Base-by-base conservation (phyloP, 2,888 invertebrate genomes). In the Amphipoea lucens region DNA sequence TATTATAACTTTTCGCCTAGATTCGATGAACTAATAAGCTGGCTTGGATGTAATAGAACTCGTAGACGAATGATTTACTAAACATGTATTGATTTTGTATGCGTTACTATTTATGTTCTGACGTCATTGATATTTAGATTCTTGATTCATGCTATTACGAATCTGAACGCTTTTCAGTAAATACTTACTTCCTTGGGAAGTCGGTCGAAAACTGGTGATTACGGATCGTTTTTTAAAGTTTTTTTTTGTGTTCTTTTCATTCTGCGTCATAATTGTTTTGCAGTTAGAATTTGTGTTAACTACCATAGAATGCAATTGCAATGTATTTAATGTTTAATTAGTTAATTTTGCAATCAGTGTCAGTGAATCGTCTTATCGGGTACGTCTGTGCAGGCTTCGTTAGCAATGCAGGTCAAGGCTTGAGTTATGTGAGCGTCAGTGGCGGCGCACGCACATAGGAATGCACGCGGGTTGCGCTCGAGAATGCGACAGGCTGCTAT, bases 351-450 rank as follows among this genome's bases (percentile, higher is more conserved):
- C 85, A 83, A 90, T 88, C 82, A 78, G 88, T 91, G 88, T 88
- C 82, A 90, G 91, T 88, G 84, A 88, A 90, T 90, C 84, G 90
- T 90, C 83, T 91, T 92, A 92, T 92, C 90, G 88, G 88, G 89
- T 91, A 87, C 90, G 88, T 90, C 90, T 90, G 91, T 90, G 91
- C 90, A 92, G 91, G 93, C 94, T 93, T 94, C 93, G 94, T 93
- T 94, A 92, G 91, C 92, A 90, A 95, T 94, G 94, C 94, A 91
- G 94, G 95, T 93, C 95, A 95, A 95, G 94, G 95, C 92, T 93
- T 92, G 90, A 91, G 91, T 94, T 94, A 94, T 95, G 93, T 92
- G 93, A 93, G 90, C 90, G 92, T 90, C 87, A 85, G 87, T 81
- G 90, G 86, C 89, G 86, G 90, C 90, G 91, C 88, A 88, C 89